Base-by-base conservation (phyloP, 2,113 vertebrate species). In the Tretioscincus oriximinensis region DNA sequence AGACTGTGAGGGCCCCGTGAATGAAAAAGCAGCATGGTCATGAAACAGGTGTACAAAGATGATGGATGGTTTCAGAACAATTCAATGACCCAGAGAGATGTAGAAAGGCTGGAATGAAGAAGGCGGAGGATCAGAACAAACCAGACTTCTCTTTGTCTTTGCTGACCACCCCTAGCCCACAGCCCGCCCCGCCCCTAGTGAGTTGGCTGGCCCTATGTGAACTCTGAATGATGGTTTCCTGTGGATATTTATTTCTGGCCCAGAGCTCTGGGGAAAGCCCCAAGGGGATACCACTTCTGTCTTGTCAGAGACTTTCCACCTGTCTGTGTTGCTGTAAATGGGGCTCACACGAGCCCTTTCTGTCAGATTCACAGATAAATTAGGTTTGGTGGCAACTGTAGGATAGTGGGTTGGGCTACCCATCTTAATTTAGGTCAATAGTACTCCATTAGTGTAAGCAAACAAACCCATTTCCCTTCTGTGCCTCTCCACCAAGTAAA, bases 191-290 rank as follows among this genome's bases (percentile, higher is more conserved):
- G 41, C 29, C 65, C 31, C 77, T 20, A 31, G 20, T 63, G 26
- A 45, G 54, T 67, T 28, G 68, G 51, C 68, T 79, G 77, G 49
- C 67, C 67, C 67, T 63, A 28, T 9, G 28, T 71, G 77, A 79
- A 71, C 77, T 71, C 54, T 61, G 31, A 51, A 14, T 21, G 24
- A 28, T 71, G 68, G 35, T 79, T 79, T 71, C 77, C 77, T 45
- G 58, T 63, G 77, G 68, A 79, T 79, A 47, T 79, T 71, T 79
- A 61, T 79, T 71, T 79, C 67, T 79, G 54, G 77, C 68, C 68
- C n/a, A 21, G 54, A 61, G 54, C 35, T 70, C 54, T 47, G 16
- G 67, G 54, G 67, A 71, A 45, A 71, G 77, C 77, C 77, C 75
- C 24, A 16, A 14, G 31, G n/a, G 77, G 18, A 61, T 63, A 31